These are phyloP conservation scores for Drosophila trapezifrons DNA, from an alignment of 1,140 invertebrate species.

Conservation along the genomic window DNA sequence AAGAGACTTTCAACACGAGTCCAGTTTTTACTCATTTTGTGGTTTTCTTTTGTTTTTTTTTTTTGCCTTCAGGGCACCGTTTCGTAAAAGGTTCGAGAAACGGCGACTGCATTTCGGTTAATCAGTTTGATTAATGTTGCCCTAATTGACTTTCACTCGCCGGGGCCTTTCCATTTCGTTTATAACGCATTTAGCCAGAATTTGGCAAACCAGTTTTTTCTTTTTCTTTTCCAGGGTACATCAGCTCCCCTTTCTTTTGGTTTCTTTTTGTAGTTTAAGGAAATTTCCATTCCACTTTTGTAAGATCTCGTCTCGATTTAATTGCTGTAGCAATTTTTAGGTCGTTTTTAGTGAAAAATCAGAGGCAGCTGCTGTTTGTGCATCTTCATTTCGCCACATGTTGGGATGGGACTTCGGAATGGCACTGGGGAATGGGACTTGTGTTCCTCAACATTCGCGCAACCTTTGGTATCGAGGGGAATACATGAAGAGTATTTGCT, in stretches of 20 bases:
- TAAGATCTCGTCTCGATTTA: constrained; percentile 42
- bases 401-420: constrained; percentile 3
- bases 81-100: constrained; percentile 23
- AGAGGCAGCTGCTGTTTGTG: constrained; percentile 42
- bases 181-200: constrained; percentile 41
- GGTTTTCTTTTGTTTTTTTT: constrained; percentile 22
- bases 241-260: constrained; percentile 14
- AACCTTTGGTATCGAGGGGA: constrained; percentile 34
- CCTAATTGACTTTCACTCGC: constrained; percentile 78
- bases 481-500: constrained; percentile 17
- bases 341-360: constrained; percentile 48
- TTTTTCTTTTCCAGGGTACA: constrained; percentile 10
- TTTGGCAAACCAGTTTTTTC: constrained; percentile 17
- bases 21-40: constrained; percentile 2
- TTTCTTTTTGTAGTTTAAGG: constrained; percentile 13
- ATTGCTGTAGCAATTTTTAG: constrained; percentile 54
- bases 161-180: constrained; percentile 47
- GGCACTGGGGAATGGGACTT: constrained; percentile 21
- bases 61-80: constrained; percentile 1
- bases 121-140: constrained; percentile 76
- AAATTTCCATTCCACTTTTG: constrained; percentile 50
- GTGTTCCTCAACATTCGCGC: constrained; percentile 51
- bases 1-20: constrained; percentile 23
- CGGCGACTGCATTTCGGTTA: constrained; percentile 56
- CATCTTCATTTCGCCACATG: constrained; percentile 52